Percentiles rank a stretch among this genome's conserved stretches.
phyloP scores from a whole-genome alignment of 2,797 vertebrate species.

The Heliangelus exortis region DNA sequence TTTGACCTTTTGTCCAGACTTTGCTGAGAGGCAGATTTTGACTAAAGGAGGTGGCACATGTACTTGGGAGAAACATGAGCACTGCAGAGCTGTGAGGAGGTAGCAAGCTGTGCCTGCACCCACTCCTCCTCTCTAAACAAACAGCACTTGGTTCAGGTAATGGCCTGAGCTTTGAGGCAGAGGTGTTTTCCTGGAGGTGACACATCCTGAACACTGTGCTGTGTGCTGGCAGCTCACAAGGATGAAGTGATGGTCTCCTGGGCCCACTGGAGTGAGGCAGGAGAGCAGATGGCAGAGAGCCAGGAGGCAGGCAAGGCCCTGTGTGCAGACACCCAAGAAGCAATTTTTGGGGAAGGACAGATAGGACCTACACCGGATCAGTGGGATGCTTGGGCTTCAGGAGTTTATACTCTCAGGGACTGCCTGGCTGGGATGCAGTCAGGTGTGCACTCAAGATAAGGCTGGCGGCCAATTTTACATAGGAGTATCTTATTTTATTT shows the following conservation, averaged over 20 bases:
- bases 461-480: not conserved
- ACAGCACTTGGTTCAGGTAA: not conserved
- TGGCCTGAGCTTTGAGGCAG: not conserved
- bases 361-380: not conserved
- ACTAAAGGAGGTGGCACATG: not conserved
- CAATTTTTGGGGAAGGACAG: not conserved
- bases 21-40: not conserved
- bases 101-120: not conserved
- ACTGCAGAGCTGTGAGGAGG: not conserved
- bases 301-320: not conserved
- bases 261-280: not conserved
- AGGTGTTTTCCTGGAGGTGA: not conserved
- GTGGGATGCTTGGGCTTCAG: not conserved
- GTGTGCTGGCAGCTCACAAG: not conserved
- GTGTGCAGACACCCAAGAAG: not conserved
- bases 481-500: not conserved
- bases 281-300: not conserved
- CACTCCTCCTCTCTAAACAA: not conserved
- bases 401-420: rapidly evolving
- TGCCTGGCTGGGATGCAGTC: not conserved
- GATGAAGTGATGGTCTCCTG: not conserved
- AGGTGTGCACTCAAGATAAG: not conserved
- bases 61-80: not conserved
- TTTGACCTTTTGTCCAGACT: not conserved
- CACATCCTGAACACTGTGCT: not conserved